Percentiles rank a stretch among this genome's conserved stretches.
These are phyloP conservation scores for Oreochromis aureus DNA, from an alignment of 2,113 vertebrate species.

Conservation along the genomic window DNA sequence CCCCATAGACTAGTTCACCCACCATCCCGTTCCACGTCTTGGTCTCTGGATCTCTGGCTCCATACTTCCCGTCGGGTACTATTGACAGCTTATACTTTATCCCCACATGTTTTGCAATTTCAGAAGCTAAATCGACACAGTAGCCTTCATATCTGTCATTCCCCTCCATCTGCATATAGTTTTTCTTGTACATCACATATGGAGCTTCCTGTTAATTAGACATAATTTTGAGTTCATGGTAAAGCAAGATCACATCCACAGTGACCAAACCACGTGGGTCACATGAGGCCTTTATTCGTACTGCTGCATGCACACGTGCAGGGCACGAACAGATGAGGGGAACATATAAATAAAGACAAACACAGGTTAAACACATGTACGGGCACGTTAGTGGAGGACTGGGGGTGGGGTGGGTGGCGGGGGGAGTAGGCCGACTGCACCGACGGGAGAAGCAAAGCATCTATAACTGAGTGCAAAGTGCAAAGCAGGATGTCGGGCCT, in stretches of 20 bases:
- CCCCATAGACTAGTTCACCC: slow-evolving; percentile 98
- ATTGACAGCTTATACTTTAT: slow-evolving; percentile 96
- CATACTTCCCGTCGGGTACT: slow-evolving; percentile 95
- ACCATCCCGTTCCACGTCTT: slow-evolving; percentile 99
- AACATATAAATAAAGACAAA: slow-evolving; percentile 14
- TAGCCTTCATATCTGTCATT: slow-evolving; percentile 99
- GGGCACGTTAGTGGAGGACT: not conserved
- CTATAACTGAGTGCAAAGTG: slow-evolving; percentile 12
- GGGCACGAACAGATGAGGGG: not conserved
- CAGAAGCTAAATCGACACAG: slow-evolving; percentile 98
- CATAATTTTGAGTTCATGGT: slow-evolving; percentile 64
- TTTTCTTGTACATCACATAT: slow-evolving; percentile 99
- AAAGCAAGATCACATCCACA: slow-evolving; percentile 16
- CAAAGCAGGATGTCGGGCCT: slow-evolving; percentile 25
- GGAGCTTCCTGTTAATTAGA: slow-evolving; percentile 93
- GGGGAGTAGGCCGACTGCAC: slow-evolving; percentile 15
- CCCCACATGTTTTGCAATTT: slow-evolving; percentile 98
- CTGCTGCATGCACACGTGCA: slow-evolving; percentile 42
- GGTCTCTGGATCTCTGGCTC: slow-evolving; percentile 93
- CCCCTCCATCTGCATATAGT: slow-evolving; percentile 90
- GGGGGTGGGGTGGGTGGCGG: not conserved
- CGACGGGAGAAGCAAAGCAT: slow-evolving; percentile 13
- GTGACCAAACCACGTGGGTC: slow-evolving; percentile 21
- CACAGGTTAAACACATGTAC: slow-evolving; percentile 5
- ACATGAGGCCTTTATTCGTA: slow-evolving; percentile 1